These are phyloP conservation scores for Palaemon carinicauda DNA, from an alignment of 1,140 invertebrate species.

Conservation along the genomic window DNA sequence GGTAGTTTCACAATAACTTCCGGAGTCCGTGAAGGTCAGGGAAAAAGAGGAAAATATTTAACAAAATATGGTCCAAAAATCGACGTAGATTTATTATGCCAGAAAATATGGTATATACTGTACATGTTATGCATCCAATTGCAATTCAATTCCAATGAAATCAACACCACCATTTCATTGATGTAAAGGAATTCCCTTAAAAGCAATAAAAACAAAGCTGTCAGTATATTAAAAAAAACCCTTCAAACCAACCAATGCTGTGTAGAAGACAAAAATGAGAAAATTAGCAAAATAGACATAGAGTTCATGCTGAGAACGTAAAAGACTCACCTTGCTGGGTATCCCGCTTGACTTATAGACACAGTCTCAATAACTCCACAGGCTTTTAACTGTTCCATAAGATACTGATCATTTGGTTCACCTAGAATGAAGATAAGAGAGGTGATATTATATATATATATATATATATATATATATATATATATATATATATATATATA, in stretches of 20 bases:
- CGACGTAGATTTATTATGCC: too few species aligned
- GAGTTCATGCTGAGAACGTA: neutral
- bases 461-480: too few species aligned
- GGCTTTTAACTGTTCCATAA: constrained; percentile 23
- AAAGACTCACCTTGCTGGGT: constrained; percentile 39
- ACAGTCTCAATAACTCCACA: constrained; percentile 48
- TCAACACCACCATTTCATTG: neutral
- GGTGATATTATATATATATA: too few species aligned
- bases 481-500: too few species aligned
- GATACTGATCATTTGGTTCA: neutral
- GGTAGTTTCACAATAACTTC: too few species aligned
- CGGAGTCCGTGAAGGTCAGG: too few species aligned
- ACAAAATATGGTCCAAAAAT: too few species aligned
- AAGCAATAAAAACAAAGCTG: neutral
- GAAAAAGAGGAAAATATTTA: too few species aligned
- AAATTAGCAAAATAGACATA: neutral
- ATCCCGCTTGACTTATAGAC: constrained; percentile 45
- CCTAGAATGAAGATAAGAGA: neutral
- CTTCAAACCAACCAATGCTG: too few species aligned
- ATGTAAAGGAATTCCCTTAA: neutral
- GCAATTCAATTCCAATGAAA: neutral
- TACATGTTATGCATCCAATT: too few species aligned
- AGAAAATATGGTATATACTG: too few species aligned
- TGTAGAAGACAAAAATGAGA: too few species aligned
- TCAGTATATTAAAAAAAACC: neutral